phyloP scores from a whole-genome alignment of 2,113 vertebrate species.

The Megaptera novaeangliae region DNA sequence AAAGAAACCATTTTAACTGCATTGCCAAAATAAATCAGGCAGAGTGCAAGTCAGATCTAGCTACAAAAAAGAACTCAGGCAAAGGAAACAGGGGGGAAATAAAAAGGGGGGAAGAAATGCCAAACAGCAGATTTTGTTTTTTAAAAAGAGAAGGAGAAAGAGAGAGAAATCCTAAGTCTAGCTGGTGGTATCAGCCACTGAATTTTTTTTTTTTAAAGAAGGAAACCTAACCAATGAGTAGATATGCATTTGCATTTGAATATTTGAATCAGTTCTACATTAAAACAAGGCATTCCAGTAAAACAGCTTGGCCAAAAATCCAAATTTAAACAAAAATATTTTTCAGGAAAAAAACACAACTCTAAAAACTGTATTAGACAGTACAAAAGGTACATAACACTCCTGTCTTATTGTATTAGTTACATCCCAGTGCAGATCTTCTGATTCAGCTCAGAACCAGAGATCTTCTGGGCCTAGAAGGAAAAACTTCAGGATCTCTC shows the following conservation, averaged over 20 bases:
- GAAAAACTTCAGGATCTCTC: background rate
- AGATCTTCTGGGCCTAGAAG: background rate
- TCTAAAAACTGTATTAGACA: background rate
- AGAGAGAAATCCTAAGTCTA: background rate
- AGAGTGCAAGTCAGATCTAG: conserved; percentile 29
- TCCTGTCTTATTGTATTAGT: background rate
- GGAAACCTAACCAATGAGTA: background rate
- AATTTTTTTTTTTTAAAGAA: background rate
- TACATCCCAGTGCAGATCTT: background rate
- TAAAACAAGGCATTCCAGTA: background rate
- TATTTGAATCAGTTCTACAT: background rate
- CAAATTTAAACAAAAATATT: background rate
- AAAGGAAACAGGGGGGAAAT: background rate
- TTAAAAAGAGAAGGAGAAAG: background rate
- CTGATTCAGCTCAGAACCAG: background rate
- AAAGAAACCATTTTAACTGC: conserved; percentile 60
- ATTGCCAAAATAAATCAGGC: conserved; percentile 70
- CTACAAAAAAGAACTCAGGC: background rate
- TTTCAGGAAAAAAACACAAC: background rate
- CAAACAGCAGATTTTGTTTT: background rate
- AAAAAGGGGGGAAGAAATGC: background rate
- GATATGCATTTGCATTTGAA: background rate
- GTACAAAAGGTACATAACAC: background rate
- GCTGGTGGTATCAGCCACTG: background rate
- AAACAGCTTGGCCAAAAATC: background rate